Conservation (phyloP, 2,888 invertebrate genomes). For the Agrochola macilenta region DNA sequence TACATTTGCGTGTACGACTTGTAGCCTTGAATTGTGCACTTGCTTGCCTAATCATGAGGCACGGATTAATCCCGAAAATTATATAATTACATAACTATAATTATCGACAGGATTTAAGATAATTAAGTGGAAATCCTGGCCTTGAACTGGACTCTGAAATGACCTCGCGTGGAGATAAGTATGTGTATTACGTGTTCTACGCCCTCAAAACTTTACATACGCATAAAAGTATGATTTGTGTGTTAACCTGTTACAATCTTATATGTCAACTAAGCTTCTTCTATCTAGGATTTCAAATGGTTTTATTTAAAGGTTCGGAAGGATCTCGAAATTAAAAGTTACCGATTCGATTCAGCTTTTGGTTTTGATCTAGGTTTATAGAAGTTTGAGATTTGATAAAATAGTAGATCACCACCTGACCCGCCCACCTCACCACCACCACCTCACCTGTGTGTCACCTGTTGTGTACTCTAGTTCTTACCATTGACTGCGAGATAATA, state of each 20-base stretch:
- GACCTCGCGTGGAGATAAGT: slow-evolving; percentile 36
- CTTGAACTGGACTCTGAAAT: slow-evolving; percentile 42
- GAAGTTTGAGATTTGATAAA: background rate
- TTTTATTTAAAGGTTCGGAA: background rate
- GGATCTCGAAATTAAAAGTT: background rate
- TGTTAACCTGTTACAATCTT: background rate
- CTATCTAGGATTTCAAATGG: background rate
- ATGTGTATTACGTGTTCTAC: background rate
- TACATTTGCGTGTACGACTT: slow-evolving; percentile 40
- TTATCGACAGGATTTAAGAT: slow-evolving; percentile 25
- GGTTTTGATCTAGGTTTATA: background rate
- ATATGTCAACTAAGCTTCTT: background rate
- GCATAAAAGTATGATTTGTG: background rate
- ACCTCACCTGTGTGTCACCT: too few relatives aligned
- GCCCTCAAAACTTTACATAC: too few relatives aligned
- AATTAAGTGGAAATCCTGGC: slow-evolving; percentile 49
- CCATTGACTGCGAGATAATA: too few relatives aligned
- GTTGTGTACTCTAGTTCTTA: too few relatives aligned
- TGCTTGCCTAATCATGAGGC: slow-evolving; percentile 25
- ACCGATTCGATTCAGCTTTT: background rate
- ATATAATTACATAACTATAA: slow-evolving; percentile 30
- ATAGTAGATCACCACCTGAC: too few relatives aligned
- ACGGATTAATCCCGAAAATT: slow-evolving; percentile 42
- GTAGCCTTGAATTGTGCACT: slow-evolving; percentile 39
- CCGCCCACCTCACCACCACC: too few relatives aligned